Conservation (phyloP, 2,113 vertebrate genomes). For the Pygoscelis antarcticus region DNA sequence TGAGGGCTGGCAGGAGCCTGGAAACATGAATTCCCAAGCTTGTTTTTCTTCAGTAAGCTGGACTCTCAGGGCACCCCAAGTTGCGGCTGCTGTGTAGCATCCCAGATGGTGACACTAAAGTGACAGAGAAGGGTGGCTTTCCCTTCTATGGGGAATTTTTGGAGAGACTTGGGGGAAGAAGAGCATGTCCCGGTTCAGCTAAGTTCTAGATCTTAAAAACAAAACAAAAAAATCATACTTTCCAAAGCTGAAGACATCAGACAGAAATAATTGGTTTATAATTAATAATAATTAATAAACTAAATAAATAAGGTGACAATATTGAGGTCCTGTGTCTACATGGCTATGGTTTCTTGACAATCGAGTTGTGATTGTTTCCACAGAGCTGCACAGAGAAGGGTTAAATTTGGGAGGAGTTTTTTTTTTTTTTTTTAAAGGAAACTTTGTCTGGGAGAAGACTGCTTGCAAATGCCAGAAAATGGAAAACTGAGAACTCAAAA, state of each 20-base stretch:
- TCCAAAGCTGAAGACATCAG: background rate
- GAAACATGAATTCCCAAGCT: background rate
- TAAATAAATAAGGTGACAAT: background rate
- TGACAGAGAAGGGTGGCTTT: background rate
- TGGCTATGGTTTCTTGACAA: background rate
- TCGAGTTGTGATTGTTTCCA: background rate
- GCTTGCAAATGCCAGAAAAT: slow-evolving; percentile 6
- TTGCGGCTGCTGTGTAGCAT: background rate
- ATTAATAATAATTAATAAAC: too few relatives aligned
- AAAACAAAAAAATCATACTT: background rate
- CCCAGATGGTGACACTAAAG: background rate
- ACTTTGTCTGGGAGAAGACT: background rate
- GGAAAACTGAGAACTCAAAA: slow-evolving; percentile 49
- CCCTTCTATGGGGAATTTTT: background rate
- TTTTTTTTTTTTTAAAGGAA: background rate
- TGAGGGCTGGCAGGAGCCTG: background rate
- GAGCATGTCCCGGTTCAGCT: background rate
- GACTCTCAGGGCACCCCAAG: background rate
- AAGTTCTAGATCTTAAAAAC: background rate
- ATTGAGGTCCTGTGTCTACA: background rate
- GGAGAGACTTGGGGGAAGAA: background rate
- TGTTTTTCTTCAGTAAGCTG: background rate
- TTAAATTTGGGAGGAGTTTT: background rate
- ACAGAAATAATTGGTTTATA: background rate
- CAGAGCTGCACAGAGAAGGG: background rate